Evolutionary conservation across 2,797 vertebrate genomes (phyloP), one percentile per base, ranked within the genome.

Genomic region (Alcedo quadribrachys): DNA sequence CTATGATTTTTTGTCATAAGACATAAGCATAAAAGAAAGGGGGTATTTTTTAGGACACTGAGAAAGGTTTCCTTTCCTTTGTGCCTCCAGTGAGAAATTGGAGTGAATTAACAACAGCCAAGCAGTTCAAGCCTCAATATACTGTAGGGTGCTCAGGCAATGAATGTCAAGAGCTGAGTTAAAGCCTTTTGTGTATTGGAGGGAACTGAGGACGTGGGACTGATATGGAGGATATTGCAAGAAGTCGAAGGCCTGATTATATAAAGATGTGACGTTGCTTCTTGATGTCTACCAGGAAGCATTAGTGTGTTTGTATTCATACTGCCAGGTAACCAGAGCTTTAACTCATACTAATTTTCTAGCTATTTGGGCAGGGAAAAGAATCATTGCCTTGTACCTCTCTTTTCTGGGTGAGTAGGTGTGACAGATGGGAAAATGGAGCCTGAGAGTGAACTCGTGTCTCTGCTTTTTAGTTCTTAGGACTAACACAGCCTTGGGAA

Each of bases 341-440:
- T 92, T 60, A 42, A 53, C 9, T 70, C 32, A 7, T 5, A 2
- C 13, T 71, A 12, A 42, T 85, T 92, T 60, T 68, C 37, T 11
- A 12, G 28, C 8, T 9, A 10, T 93, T 74, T 28, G 62, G 13
- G 90, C 78, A 89, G 10, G 80, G 33, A 70, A n/a, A 46, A 37
- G 16, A 71, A 22, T 68, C 45, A 10, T 0, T 78, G 37, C 45
- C 35, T 63, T 54, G 17, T 81, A 77, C 20, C 0, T 0, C 12
- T 63, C 0, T 11, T 85, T 54, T 54, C 53, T 54, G n/a, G 28
- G 19, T 19, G 60, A 30, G 48, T 9, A 40, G 43, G 42, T 35
- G 16, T 0, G 2, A n/a, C 9, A 25, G 54, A 3, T 0, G 4
- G 45, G 45, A 74, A 68, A 50, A 5, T 6, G n/a, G n/a, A 70